Evolutionary conservation across 2,113 vertebrate species (phyloP), one percentile per base, ranked within the genome.

Genomic region (Aphyosemion australe): DNA sequence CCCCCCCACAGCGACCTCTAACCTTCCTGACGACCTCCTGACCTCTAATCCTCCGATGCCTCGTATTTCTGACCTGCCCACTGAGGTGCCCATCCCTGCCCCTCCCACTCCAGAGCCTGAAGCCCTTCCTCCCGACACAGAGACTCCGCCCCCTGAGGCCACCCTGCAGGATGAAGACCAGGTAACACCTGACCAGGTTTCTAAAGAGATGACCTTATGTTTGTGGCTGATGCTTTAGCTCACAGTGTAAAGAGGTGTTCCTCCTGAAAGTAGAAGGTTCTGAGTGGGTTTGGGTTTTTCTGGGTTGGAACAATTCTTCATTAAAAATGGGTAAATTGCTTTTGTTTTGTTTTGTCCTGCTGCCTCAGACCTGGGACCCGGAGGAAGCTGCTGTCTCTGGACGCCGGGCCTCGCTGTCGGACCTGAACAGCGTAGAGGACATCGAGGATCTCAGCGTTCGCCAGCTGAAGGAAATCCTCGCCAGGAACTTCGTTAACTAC

Each of bases 401-500:
- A 1, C 94, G 95, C 46, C 85, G 96, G 76, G 96, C 96, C 0
- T 99, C 97, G 0, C 92, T 99, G 18, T 95, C 96, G 0, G 96
- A 98, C 78, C 89, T 99, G 32, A 87, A 70, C 0, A 79, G 91
- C 34, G 19, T 90, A 2, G 93, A 94, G 0, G 96, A 98, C 85
- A 94, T 98, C 1, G 95, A 94, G 26, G 87, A 72, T 0, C 93
- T 99, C 45, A 95, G 94, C 0, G 97, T 99, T 47, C 92, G 96
- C 0, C 96, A 98, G 89, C 91, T 99, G 66, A 99, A 99, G 77
- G 96, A 99, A 73, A 98, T 99, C 50, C 93, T 99, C 0, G 95
- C 96, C 37, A 91, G 96, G 31, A 99, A 99, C 92, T 99, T 99
- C 0, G 97, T 99, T 32, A 90, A 98, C 90, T 99, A 95, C 85